These are phyloP conservation scores for Herpetotheres cachinnans DNA, from an alignment of 2,113 vertebrate genomes.

Conservation along the genomic window DNA sequence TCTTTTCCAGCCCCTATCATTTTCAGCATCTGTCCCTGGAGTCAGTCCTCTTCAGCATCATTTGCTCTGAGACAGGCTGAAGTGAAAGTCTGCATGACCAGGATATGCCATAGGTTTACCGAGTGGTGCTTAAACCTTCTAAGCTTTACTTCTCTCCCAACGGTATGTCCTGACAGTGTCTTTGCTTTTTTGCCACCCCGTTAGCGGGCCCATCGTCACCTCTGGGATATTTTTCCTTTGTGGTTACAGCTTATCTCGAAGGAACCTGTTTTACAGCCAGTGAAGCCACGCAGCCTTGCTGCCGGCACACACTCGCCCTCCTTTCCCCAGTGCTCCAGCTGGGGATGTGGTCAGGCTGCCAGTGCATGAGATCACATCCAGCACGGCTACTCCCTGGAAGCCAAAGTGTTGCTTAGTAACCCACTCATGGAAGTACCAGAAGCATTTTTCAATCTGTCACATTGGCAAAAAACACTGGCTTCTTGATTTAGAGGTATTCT, in stretches of 20 bases:
- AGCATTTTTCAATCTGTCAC: conserved; percentile 68
- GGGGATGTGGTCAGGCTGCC: conserved; percentile 41
- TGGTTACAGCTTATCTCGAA: neutral
- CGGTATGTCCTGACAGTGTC: accelerated
- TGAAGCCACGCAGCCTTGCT: neutral
- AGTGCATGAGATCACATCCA: conserved; percentile 43
- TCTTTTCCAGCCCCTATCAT: neutral
- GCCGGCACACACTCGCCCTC: neutral
- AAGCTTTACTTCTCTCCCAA: neutral
- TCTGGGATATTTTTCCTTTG: neutral
- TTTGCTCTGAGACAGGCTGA: neutral
- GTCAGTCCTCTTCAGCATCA: neutral
- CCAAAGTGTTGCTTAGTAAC: conserved; percentile 69
- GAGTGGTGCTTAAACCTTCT: neutral
- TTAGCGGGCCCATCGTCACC: neutral
- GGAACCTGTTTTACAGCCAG: neutral
- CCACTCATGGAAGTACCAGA: conserved; percentile 58
- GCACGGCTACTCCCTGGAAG: conserved; percentile 59
- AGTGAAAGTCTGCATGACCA: neutral
- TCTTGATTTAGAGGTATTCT: conserved; percentile 62
- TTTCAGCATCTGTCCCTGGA: conserved; percentile 16
- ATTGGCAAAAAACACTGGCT: conserved; percentile 32
- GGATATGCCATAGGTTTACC: neutral
- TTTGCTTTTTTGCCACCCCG: neutral
- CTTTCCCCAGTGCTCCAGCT: conserved; percentile 21